These are phyloP conservation scores for Drosophila nigricruria DNA, from an alignment of 2,888 invertebrate species.

Conservation along the genomic window DNA sequence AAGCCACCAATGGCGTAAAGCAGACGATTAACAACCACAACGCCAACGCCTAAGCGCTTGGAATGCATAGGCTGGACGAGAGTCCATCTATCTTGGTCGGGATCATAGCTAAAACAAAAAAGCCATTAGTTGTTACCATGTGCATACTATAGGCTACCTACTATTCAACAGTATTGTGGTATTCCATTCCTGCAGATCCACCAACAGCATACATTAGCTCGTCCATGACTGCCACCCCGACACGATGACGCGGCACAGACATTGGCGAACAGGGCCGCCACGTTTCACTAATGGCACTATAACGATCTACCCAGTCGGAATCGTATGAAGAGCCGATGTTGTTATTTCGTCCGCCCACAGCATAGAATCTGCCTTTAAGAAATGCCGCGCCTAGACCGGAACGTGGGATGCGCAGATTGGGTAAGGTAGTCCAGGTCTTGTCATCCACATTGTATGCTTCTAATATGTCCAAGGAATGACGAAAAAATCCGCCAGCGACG, in stretches of 20 bases:
- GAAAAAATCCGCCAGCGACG: slow-evolving; percentile 95
- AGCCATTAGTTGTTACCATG: background rate
- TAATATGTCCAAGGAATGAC: slow-evolving; percentile 93
- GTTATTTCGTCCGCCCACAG: slow-evolving; percentile 96
- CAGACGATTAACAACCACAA: slow-evolving; percentile 91
- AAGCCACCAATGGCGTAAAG: slow-evolving; percentile 95
- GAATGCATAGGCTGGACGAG: slow-evolving; percentile 88
- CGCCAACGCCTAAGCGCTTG: slow-evolving; percentile 89
- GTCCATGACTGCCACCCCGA: slow-evolving; percentile 97
- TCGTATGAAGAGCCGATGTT: slow-evolving; percentile 94
- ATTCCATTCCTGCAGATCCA: slow-evolving; percentile 93
- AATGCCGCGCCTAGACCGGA: slow-evolving; percentile 95
- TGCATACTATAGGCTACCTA: slow-evolving; percentile 83
- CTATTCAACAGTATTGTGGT: slow-evolving; percentile 96
- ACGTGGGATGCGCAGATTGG: slow-evolving; percentile 93
- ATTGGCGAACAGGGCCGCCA: slow-evolving; percentile 95
- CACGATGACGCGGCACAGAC: slow-evolving; percentile 94
- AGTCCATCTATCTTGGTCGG: slow-evolving; percentile 88
- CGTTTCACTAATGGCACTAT: slow-evolving; percentile 93
- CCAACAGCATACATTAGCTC: slow-evolving; percentile 96
- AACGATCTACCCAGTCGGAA: slow-evolving; percentile 92
- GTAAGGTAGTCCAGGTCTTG: slow-evolving; percentile 92
- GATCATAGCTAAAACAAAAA: slow-evolving; percentile 87
- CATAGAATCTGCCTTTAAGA: slow-evolving; percentile 95
- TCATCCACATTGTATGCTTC: slow-evolving; percentile 96